Conservation (phyloP, 2,888 invertebrate species). For the Hirtodrosophila histrioides region DNA sequence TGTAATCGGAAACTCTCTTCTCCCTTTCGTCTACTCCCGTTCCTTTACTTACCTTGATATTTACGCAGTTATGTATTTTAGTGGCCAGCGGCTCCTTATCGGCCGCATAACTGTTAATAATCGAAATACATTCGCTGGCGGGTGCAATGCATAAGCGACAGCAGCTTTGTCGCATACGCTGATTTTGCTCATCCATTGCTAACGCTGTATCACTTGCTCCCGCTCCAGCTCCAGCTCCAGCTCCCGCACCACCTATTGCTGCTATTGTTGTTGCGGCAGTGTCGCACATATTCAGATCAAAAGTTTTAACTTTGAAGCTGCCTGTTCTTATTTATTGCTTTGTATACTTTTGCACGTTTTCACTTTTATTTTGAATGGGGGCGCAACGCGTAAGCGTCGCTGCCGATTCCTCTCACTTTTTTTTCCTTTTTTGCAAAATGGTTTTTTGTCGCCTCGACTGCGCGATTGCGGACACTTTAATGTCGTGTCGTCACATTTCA, state of each 20-base stretch:
- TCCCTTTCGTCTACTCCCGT: background rate
- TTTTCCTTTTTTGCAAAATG: slow-evolving; percentile 45
- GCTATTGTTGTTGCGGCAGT: slow-evolving; percentile 35
- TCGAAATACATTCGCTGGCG: slow-evolving; percentile 84
- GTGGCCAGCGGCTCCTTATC: slow-evolving; percentile 84
- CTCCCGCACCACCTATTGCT: slow-evolving; percentile 10
- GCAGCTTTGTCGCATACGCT: slow-evolving; percentile 82
- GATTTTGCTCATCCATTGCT: slow-evolving; percentile 42
- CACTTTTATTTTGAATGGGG: slow-evolving; percentile 69
- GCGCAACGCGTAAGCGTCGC: slow-evolving; percentile 57
- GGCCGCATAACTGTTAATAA: slow-evolving; percentile 84
- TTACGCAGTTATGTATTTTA: slow-evolving; percentile 84
- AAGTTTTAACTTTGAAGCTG: slow-evolving; percentile 26
- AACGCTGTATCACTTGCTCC: slow-evolving; percentile 20
- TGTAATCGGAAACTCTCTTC: slow-evolving; percentile 4
- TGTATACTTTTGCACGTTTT: slow-evolving; percentile 68
- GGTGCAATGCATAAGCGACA: slow-evolving; percentile 85
- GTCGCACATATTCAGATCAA: slow-evolving; percentile 67
- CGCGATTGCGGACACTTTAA: slow-evolving; percentile 50
- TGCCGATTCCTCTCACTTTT: slow-evolving; percentile 60
- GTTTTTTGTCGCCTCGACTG: slow-evolving; percentile 44
- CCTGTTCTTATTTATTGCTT: slow-evolving; percentile 32
- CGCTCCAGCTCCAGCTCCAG: slow-evolving; percentile 10
- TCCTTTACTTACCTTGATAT: slow-evolving; percentile 83
- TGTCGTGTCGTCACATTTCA: slow-evolving; percentile 57